These are phyloP conservation scores for Lepus oiostolus DNA, from an alignment of 2,797 vertebrate genomes.

Conservation along the genomic window DNA sequence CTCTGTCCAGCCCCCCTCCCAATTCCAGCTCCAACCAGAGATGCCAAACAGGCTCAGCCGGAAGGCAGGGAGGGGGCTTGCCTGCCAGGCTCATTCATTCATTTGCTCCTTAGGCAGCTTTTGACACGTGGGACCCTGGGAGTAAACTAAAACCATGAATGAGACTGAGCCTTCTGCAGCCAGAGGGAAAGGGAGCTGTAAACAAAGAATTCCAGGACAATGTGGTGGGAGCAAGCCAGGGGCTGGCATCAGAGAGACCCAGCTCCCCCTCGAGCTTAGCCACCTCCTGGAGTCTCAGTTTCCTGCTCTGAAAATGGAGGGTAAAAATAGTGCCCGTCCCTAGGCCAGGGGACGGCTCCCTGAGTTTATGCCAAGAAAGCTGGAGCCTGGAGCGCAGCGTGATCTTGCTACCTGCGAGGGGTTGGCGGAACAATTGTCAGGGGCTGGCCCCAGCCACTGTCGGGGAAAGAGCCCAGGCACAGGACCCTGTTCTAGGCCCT, in stretches of 20 bases:
- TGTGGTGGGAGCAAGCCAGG: constrained; percentile 56
- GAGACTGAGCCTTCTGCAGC: constrained; percentile 58
- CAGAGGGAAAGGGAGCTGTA: constrained; percentile 62
- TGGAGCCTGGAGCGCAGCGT: background rate
- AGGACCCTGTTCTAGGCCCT: background rate
- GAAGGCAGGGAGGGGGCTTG: background rate
- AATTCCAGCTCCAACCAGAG: background rate
- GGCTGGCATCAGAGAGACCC: constrained; percentile 60
- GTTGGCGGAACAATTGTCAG: background rate
- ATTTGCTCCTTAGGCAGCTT: constrained; percentile 56
- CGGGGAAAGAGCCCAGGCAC: background rate
- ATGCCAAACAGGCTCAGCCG: constrained; percentile 39
- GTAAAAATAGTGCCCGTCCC: constrained; percentile 24
- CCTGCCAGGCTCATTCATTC: constrained; percentile 63
- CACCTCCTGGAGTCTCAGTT: constrained; percentile 48
- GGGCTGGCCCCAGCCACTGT: background rate
- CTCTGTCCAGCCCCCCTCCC: constrained; percentile 68
- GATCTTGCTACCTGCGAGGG: background rate
- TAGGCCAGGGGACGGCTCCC: background rate
- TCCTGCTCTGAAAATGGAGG: constrained; percentile 58
- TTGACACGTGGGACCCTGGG: constrained; percentile 69
- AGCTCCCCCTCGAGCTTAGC: constrained; percentile 19
- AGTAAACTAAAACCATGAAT: constrained; percentile 82
- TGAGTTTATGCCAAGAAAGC: constrained; percentile 9
- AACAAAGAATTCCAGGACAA: constrained; percentile 79